phyloP scores from a whole-genome alignment of 2,113 vertebrate genomes.

The Dicrurus megarhynchus region DNA sequence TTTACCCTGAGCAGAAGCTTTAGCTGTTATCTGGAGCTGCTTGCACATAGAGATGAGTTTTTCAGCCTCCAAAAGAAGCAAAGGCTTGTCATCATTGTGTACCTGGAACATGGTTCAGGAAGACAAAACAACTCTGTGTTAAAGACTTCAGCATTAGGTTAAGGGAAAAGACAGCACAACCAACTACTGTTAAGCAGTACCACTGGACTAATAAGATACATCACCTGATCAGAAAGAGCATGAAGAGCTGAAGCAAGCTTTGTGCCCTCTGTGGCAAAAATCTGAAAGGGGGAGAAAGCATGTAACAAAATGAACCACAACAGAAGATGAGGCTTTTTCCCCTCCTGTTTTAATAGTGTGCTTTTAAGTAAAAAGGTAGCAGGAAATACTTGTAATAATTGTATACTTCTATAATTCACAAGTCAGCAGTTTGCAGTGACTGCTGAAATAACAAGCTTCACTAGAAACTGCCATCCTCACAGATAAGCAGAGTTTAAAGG shows the following conservation, averaged over 20 bases:
- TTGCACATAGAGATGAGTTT: conserved; percentile 86
- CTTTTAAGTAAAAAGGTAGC: background rate
- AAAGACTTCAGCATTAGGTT: background rate
- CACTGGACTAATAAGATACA: background rate
- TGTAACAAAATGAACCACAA: background rate
- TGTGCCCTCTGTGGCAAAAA: conserved; percentile 89
- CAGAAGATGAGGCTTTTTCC: background rate
- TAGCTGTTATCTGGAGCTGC: conserved; percentile 87
- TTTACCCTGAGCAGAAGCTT: conserved; percentile 87
- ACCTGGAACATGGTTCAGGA: conserved; percentile 74
- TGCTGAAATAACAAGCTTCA: background rate
- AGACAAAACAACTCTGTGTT: background rate
- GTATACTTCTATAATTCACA: background rate
- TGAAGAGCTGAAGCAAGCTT: conserved; percentile 86
- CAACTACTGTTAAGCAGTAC: background rate
- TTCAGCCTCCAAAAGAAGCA: conserved; percentile 87
- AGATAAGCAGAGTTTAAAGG: background rate
- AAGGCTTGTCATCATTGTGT: conserved; percentile 83
- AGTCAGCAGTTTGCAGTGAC: background rate
- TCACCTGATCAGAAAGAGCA: conserved; percentile 88
- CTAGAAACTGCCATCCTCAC: background rate
- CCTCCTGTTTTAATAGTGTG: background rate
- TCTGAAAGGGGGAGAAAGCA: conserved; percentile 67
- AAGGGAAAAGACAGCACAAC: background rate
- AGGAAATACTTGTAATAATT: background rate